phyloP scores from a whole-genome alignment of 2,888 invertebrate species.

The Rhopalosiphum nymphaeae region DNA sequence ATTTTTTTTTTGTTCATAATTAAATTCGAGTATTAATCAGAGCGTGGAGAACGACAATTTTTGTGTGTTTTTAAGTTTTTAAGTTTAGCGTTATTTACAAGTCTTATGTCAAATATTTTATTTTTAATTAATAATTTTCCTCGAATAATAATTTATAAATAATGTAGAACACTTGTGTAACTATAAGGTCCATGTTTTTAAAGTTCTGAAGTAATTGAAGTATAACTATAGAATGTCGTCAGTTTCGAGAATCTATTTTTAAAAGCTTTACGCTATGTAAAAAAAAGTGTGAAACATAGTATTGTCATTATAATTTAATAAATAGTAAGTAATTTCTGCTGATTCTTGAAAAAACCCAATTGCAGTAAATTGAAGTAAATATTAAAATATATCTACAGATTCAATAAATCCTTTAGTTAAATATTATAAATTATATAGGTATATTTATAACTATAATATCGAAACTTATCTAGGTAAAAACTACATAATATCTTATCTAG shows the following conservation, averaged over 20 bases:
- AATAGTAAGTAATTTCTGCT: not conserved
- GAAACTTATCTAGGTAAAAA: too few species aligned
- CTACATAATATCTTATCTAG: too few species aligned
- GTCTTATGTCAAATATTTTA: not conserved
- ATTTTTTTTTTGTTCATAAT: not conserved
- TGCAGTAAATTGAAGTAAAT: not conserved
- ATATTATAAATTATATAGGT: too few species aligned
- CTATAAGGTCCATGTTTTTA: not conserved
- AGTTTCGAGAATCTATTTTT: not conserved
- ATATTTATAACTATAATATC: too few species aligned
- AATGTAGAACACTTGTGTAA: not conserved
- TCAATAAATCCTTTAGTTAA: not conserved
- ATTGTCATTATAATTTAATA: not conserved
- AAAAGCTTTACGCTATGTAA: not conserved
- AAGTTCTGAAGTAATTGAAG: not conserved
- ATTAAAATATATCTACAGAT: not conserved
- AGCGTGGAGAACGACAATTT: not conserved
- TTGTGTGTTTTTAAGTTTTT: not conserved
- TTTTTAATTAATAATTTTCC: not conserved
- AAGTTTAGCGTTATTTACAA: not conserved
- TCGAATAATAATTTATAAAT: not conserved
- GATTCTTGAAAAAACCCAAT: not conserved
- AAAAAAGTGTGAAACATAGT: not conserved
- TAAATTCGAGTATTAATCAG: not conserved
- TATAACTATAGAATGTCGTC: not conserved